These are phyloP conservation scores for Lasaia peninsularis DNA, from an alignment of 1,140 invertebrate species.

Conservation along the genomic window DNA sequence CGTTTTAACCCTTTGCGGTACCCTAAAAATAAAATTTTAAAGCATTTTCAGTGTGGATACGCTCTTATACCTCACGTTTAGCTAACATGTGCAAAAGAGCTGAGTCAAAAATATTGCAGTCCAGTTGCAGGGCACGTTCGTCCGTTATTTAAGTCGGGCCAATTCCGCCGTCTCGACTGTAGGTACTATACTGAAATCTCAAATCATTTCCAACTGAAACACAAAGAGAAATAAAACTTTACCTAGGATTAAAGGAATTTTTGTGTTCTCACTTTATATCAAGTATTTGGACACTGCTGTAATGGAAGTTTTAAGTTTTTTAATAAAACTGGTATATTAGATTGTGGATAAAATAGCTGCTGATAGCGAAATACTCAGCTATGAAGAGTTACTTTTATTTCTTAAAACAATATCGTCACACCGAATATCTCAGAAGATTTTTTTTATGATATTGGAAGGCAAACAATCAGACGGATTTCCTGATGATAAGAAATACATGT, in stretches of 20 bases:
- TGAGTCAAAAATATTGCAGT: conserved; percentile 52
- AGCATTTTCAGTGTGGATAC: no score
- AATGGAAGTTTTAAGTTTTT: neutral
- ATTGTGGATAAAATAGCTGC: no score
- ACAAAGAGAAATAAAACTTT: conserved; percentile 51
- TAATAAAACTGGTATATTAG: no score
- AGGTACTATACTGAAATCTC: conserved; percentile 41
- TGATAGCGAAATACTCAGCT: no score
- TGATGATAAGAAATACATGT: no score
- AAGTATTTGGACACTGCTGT: neutral
- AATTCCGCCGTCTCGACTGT: conserved; percentile 48
- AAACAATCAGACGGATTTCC: no score
- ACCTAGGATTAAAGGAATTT: conserved; percentile 24
- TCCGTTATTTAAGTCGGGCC: conserved; percentile 59
- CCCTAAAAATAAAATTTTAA: no score
- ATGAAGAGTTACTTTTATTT: no score
- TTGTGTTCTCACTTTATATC: conserved; percentile 6
- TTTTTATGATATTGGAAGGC: no score
- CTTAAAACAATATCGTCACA: no score
- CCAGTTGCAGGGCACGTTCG: conserved; percentile 60
- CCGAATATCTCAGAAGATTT: no score
- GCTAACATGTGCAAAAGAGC: neutral
- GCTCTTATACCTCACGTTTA: neutral
- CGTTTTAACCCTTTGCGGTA: no score
- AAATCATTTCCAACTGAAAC: conserved; percentile 40